These are phyloP conservation scores for Machaerirhynchus nigripectus DNA, from an alignment of 2,113 vertebrate genomes.

Conservation along the genomic window DNA sequence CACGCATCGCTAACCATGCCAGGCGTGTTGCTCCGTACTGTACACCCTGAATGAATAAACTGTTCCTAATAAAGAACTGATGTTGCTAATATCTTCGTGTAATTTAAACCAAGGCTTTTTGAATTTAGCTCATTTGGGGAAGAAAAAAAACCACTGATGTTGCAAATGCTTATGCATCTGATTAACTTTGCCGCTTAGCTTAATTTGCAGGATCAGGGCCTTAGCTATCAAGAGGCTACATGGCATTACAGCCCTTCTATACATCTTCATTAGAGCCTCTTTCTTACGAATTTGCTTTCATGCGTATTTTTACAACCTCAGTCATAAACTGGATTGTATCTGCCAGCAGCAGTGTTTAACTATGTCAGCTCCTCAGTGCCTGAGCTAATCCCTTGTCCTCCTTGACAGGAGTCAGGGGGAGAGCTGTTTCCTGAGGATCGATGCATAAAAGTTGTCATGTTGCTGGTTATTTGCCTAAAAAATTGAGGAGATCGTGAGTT, in stretches of 20 bases:
- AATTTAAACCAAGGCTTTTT: constrained; percentile 62
- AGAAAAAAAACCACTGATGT: constrained; percentile 34
- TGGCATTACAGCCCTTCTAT: constrained; percentile 54
- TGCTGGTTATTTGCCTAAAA: constrained; percentile 17
- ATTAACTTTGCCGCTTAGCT: constrained; percentile 51
- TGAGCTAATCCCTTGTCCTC: constrained; percentile 43
- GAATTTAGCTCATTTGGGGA: constrained; percentile 57
- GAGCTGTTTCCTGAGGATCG: background rate
- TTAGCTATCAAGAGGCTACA: constrained; percentile 61
- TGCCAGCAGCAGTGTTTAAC: constrained; percentile 54
- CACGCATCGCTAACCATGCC: constrained; percentile 65
- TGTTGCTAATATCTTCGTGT: constrained; percentile 40
- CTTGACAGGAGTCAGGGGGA: background rate
- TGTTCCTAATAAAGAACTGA: constrained; percentile 21
- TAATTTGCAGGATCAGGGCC: constrained; percentile 68
- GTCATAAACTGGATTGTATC: constrained; percentile 38
- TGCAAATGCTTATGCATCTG: constrained; percentile 65
- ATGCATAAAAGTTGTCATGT: background rate
- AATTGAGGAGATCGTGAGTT: background rate
- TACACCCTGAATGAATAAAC: constrained; percentile 59
- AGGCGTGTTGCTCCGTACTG: constrained; percentile 41
- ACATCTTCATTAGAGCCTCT: constrained; percentile 63
- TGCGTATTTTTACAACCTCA: constrained; percentile 25
- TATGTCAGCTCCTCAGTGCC: constrained; percentile 37
- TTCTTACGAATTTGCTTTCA: constrained; percentile 50